Evolutionary conservation across 1,140 invertebrate species (phyloP), one percentile per base, ranked within the genome.

Genomic region (Drosophila asahinai): DNA sequence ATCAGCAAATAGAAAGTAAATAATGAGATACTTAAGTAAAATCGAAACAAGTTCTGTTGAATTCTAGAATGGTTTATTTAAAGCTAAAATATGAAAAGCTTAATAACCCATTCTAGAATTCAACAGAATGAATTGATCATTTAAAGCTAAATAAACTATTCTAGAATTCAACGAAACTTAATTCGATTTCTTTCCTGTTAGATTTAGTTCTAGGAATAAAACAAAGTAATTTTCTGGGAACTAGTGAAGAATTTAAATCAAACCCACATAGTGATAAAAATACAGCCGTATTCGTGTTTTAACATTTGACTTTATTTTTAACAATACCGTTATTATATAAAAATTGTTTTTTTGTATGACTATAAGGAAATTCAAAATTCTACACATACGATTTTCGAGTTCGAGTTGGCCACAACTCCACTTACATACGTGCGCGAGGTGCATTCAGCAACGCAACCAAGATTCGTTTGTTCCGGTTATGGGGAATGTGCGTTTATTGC

Each of bases 281-380:
- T 11, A 33, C 2, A 33, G 22, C 22, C 22, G 22, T 11, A 52
- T 30, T 30, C 11, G 12, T 66, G 61, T 73, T 72, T 83, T 86
- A 83, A 83, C 81, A 83, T 84, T 80, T 81, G 80, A 66, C 67
- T 77, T 45, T 67, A 62, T 86, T 80, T 78, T 87, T 84, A 87
- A 87, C 84, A 87, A 89, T 87, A 87, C 77, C 63, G 55, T 87
- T 83, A 86, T 80, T 83, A 73, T 86, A 87, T 89, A 89, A 87
- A 87, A 87, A 89, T 89, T 77, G 52, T 77, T 83, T 40, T 80
- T 42, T 25, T 22, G n/a, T 66, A 78, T 81, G 58, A 86, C 77
- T 89, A 83, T 87, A 87, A 89, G 83, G 83, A 87, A 87, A 89
- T 87, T 87, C 65, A 80, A 89, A 77, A 74, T 71, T 76, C 83